These are phyloP conservation scores for Chironomus riparius DNA, from an alignment of 2,888 invertebrate genomes.

Conservation along the genomic window DNA sequence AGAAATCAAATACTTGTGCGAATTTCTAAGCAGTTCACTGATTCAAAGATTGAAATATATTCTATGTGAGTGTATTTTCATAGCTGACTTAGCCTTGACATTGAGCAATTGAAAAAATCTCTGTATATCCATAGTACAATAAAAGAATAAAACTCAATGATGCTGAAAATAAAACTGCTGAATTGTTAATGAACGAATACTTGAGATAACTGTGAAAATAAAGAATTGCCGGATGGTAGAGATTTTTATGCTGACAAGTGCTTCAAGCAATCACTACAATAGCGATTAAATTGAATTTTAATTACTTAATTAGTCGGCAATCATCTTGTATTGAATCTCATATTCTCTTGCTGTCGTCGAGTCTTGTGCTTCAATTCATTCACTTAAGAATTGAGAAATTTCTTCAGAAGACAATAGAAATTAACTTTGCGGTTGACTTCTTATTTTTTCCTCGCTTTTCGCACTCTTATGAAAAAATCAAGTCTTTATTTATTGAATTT, in stretches of 20 bases:
- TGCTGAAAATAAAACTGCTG: background rate
- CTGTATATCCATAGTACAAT: background rate
- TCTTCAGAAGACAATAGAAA: background rate
- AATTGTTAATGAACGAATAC: background rate
- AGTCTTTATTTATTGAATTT: no score
- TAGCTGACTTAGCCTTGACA: background rate
- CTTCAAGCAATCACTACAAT: background rate
- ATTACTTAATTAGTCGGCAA: conserved; percentile 5
- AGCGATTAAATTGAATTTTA: conserved; percentile 13
- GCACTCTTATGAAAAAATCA: background rate
- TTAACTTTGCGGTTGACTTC: background rate
- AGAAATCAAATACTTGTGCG: no score
- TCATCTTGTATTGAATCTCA: background rate
- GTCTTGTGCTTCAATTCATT: background rate
- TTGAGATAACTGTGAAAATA: no score
- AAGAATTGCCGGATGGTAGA: background rate
- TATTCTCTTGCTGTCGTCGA: background rate
- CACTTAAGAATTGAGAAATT: background rate
- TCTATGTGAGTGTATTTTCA: no score
- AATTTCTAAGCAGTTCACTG: no score
- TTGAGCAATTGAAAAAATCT: background rate
- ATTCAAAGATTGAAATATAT: no score
- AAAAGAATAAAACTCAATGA: background rate
- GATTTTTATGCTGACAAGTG: background rate
- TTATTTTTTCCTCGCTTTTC: background rate